phyloP scores from a whole-genome alignment of 1,140 invertebrate species.

The Plutomurus gul region DNA sequence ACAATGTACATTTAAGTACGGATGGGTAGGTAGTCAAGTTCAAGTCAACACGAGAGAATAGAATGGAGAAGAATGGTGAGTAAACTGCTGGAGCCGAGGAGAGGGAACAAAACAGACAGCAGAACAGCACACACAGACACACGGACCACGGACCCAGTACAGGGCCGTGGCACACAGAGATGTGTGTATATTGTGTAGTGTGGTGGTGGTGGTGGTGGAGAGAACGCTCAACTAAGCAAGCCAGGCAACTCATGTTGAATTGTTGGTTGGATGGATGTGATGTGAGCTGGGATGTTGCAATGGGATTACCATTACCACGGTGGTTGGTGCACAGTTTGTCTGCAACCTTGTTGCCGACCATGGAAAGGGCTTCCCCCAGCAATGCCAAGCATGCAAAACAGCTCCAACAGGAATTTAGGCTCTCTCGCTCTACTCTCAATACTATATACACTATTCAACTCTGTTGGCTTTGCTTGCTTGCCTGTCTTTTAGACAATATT shows the following conservation, averaged over 20 bases:
- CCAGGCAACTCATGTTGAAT: neutral
- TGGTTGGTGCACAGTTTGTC: slow-evolving; percentile 22
- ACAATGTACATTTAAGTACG: too few species aligned
- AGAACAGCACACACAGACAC: neutral
- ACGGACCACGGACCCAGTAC: neutral
- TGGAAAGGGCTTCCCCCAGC: slow-evolving; percentile 50
- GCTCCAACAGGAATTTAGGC: slow-evolving; percentile 38
- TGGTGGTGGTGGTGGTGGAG: neutral
- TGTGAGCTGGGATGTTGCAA: slow-evolving; percentile 30
- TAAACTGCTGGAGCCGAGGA: neutral
- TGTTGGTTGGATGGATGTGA: neutral
- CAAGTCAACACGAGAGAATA: slow-evolving; percentile 11
- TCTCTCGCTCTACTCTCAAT: too few species aligned
- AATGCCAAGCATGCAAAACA: slow-evolving; percentile 50
- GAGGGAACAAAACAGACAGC: neutral
- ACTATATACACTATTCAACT: neutral
- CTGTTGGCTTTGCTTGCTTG: neutral
- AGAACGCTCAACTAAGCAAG: too few species aligned
- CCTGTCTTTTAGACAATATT: slow-evolving; percentile 18
- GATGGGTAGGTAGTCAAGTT: neutral
- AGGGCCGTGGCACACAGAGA: neutral
- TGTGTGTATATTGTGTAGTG: neutral
- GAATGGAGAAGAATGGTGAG: neutral
- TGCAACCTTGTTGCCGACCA: slow-evolving; percentile 29
- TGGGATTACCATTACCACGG: slow-evolving; percentile 32